These are phyloP conservation scores for Cordylochernes scorpioides DNA, from an alignment of 2,888 invertebrate species.

Conservation along the genomic window DNA sequence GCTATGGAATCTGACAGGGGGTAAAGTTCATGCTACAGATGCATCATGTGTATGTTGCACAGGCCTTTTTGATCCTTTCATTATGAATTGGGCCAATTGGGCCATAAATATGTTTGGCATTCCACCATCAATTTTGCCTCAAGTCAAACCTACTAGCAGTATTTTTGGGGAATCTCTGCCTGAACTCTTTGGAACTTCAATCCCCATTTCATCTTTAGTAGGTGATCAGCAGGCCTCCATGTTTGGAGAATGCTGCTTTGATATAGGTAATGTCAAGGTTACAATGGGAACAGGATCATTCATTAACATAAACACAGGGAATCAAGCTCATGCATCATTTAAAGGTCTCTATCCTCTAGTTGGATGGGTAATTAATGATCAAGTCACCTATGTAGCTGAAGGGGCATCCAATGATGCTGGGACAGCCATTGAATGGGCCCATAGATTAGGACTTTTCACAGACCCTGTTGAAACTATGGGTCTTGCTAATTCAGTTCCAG, in stretches of 20 bases:
- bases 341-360: constrained; percentile 70
- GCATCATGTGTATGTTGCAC: no score
- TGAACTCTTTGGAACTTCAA: constrained; percentile 40
- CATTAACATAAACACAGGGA: constrained; percentile 52
- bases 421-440: constrained; percentile 53
- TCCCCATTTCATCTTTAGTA: constrained; percentile 52
- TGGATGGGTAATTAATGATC: constrained; percentile 43
- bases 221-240: constrained; percentile 69
- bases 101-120: constrained; percentile 41
- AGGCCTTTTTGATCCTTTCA: no score
- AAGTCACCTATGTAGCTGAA: constrained; percentile 44
- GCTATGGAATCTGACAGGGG: no score
- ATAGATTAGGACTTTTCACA: constrained; percentile 18
- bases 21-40: no score
- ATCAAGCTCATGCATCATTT: constrained; percentile 44
- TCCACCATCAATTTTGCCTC: constrained; percentile 45
- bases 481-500: constrained; percentile 16
- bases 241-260: constrained; percentile 58
- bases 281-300: constrained; percentile 74
- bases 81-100: constrained; percentile 54
- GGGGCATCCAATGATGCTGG: constrained; percentile 69
- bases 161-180: constrained; percentile 40
- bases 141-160: constrained; percentile 43
- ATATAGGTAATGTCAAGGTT: constrained; percentile 48
- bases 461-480: no score